Conservation (phyloP, 2,797 vertebrate species). For the Helarctos malayanus region DNA sequence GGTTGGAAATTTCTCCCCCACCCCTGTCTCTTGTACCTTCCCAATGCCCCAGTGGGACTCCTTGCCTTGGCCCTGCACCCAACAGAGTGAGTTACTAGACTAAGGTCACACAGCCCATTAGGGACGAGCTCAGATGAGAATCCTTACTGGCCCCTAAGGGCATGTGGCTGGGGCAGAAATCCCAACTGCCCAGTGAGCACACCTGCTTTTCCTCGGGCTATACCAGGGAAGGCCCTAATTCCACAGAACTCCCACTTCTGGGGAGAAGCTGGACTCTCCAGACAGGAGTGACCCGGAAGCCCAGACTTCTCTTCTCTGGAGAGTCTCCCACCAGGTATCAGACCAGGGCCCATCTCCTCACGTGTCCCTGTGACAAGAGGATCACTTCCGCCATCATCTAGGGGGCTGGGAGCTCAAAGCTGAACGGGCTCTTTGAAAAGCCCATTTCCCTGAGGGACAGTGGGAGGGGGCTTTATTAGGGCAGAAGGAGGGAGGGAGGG, state of each 20-base stretch:
- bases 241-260: neutral
- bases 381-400: neutral
- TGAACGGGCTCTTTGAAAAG: neutral
- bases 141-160: accelerated
- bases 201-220: neutral
- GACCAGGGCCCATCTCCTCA: neutral
- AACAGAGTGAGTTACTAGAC: neutral
- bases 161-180: too few species aligned
- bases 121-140: neutral
- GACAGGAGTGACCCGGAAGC: neutral
- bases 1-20: neutral
- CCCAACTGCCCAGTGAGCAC: accelerated
- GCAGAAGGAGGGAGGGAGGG: neutral
- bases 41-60: neutral
- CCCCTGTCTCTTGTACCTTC: neutral
- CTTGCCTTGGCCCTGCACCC: neutral
- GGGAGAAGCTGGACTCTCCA: neutral
- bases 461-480: neutral
- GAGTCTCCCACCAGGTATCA: neutral
- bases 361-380: neutral
- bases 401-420: neutral
- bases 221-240: neutral
- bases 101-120: neutral
- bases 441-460: neutral
- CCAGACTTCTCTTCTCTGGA: neutral